Evolutionary conservation across 2,113 vertebrate genomes (phyloP).

Genomic region (Dromiciops gliroides): DNA sequence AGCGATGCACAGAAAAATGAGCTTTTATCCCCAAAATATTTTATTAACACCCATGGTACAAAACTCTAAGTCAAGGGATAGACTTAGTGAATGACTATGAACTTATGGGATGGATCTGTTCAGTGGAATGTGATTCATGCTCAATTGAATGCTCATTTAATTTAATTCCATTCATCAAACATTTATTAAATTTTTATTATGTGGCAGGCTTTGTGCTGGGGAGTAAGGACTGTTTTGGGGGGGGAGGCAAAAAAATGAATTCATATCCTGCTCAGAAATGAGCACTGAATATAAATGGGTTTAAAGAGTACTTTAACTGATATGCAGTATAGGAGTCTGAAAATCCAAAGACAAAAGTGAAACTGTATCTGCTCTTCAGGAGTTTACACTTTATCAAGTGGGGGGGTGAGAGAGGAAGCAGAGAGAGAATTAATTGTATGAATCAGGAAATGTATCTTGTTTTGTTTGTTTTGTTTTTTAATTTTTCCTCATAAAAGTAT

Average conservation of each 20-base stretch:
- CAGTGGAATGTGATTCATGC: not conserved
- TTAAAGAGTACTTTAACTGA: not conserved
- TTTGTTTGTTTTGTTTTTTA: too few species aligned
- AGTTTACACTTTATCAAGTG: too few species aligned
- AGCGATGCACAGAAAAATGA: not conserved
- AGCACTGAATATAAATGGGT: not conserved
- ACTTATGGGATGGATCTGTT: not conserved
- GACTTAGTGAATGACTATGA: not conserved
- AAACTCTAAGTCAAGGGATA: not conserved
- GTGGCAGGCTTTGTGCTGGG: not conserved
- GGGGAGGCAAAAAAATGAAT: not conserved
- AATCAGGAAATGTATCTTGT: not conserved
- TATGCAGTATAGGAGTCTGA: not conserved
- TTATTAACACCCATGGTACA: not conserved
- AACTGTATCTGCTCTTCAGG: not conserved
- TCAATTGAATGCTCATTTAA: not conserved
- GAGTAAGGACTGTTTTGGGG: not conserved
- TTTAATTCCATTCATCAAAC: not conserved
- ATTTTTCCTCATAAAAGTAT: too few species aligned
- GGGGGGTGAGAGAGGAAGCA: not conserved
- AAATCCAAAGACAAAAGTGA: not conserved
- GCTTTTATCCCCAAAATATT: not conserved
- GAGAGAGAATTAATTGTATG: not conserved
- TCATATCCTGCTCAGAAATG: not conserved
- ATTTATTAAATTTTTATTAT: not conserved